These are phyloP conservation scores for Polyploca ridens DNA, from an alignment of 2,888 invertebrate genomes.

Conservation along the genomic window DNA sequence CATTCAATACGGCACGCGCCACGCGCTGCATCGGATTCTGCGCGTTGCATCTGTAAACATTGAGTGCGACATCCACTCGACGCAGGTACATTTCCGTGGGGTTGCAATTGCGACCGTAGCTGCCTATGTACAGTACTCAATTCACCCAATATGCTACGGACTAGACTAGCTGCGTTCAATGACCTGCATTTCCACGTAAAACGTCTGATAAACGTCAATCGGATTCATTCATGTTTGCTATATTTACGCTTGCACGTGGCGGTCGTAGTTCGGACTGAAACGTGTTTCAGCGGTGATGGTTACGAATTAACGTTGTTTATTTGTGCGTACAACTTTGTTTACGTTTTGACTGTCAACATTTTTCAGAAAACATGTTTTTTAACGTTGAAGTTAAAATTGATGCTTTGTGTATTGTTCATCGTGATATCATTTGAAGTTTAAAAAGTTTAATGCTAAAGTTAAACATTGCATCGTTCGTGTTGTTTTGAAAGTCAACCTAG, in stretches of 20 bases:
- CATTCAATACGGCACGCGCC: conserved; percentile 32
- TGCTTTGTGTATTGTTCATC: not conserved
- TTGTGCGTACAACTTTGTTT: not conserved
- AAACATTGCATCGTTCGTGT: no score
- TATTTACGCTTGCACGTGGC: not conserved
- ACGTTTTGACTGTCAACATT: not conserved
- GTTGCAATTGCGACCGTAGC: conserved; percentile 27
- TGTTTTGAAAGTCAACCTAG: no score
- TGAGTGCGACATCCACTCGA: conserved; percentile 33
- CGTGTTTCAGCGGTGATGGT: not conserved
- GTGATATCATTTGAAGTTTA: not conserved
- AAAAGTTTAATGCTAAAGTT: no score
- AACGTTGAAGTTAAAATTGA: not conserved
- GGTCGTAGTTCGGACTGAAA: not conserved
- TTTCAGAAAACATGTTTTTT: not conserved
- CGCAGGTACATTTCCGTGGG: conserved; percentile 24
- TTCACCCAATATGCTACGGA: not conserved
- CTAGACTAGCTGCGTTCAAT: not conserved
- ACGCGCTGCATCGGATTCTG: conserved; percentile 54
- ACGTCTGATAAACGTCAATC: not conserved
- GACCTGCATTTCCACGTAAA: conserved; percentile 8
- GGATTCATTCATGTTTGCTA: not conserved
- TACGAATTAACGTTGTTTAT: not conserved
- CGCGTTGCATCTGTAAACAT: conserved; percentile 48
- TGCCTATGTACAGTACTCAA: not conserved